Evolutionary conservation across 2,888 invertebrate species (phyloP).

Genomic region (Aricia artaxerxes): DNA sequence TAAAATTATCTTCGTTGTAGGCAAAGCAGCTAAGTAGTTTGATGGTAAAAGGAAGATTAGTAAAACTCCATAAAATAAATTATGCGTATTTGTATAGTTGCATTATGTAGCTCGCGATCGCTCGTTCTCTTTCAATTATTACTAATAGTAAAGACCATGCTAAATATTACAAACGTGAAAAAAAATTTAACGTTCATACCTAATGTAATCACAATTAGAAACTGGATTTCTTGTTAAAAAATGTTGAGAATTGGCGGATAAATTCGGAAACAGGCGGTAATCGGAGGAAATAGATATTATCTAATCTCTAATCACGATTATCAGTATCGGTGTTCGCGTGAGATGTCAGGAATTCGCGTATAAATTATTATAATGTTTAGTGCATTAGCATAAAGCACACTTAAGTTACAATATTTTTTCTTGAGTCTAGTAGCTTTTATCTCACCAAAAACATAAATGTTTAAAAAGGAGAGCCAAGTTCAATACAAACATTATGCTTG

Average conservation of each 20-base stretch:
- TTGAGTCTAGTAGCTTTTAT: background rate
- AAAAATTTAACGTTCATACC: background rate
- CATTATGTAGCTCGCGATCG: too few relatives aligned
- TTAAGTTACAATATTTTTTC: background rate
- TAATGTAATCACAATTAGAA: background rate
- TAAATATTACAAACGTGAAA: background rate
- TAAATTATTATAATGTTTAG: background rate
- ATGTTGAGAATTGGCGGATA: background rate
- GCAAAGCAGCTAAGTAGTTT: too few relatives aligned
- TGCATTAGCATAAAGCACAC: background rate
- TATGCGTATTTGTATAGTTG: too few relatives aligned
- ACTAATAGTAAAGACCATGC: background rate
- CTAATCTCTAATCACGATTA: background rate
- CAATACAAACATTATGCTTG: too few relatives aligned
- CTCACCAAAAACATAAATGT: too few relatives aligned
- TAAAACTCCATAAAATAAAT: too few relatives aligned
- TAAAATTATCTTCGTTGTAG: background rate
- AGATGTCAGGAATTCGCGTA: background rate
- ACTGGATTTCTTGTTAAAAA: background rate
- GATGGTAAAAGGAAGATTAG: too few relatives aligned
- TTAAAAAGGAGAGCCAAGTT: too few relatives aligned
- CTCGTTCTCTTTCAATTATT: too few relatives aligned
- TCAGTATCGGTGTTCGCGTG: background rate
- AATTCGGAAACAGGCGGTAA: background rate
- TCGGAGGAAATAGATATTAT: background rate